Percentiles rank a stretch among this genome's conserved stretches.
phyloP scores from a whole-genome alignment of 2,797 vertebrate genomes.

The Euthynnus affinis region DNA sequence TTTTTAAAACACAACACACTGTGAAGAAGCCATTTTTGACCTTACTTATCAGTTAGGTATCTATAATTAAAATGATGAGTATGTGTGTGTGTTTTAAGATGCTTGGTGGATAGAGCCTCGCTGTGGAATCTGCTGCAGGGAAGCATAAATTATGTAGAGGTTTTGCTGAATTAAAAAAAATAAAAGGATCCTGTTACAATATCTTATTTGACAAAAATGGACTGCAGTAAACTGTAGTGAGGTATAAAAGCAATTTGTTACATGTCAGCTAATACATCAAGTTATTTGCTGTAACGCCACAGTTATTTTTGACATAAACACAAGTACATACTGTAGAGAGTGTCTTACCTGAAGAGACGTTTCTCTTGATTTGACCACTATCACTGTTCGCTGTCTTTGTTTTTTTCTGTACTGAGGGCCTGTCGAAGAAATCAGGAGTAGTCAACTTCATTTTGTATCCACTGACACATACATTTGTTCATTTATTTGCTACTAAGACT shows the following conservation, averaged over 20 bases:
- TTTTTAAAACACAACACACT: neutral
- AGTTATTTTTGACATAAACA: constrained; percentile 16
- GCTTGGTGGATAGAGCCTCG: constrained; percentile 25
- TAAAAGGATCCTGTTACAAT: constrained; percentile 62
- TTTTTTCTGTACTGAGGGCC: constrained; percentile 41
- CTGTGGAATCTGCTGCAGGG: constrained; percentile 57
- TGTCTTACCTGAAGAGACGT: constrained; percentile 62
- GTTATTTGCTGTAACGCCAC: neutral
- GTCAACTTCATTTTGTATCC: neutral
- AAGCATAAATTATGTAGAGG: constrained; percentile 71
- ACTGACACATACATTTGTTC: neutral
- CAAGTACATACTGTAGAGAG: neutral
- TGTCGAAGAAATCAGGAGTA: constrained; percentile 29
- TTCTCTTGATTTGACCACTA: constrained; percentile 34
- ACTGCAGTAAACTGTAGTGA: constrained; percentile 41
- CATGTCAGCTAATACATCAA: constrained; percentile 12
- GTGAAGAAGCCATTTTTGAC: constrained; percentile 5
- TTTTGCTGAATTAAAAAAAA: constrained; percentile 63
- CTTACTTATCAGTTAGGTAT: constrained; percentile 8
- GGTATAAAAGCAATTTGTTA: constrained; percentile 36
- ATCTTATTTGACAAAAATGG: constrained; percentile 38
- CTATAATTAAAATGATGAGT: constrained; percentile 41
- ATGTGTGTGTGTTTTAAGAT: constrained; percentile 13
- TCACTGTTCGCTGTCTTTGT: constrained; percentile 55
- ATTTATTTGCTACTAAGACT: neutral